Evolutionary conservation across 2,113 vertebrate genomes (phyloP), one percentile per base, ranked within the genome.

Genomic region (Ictalurus furcatus): DNA sequence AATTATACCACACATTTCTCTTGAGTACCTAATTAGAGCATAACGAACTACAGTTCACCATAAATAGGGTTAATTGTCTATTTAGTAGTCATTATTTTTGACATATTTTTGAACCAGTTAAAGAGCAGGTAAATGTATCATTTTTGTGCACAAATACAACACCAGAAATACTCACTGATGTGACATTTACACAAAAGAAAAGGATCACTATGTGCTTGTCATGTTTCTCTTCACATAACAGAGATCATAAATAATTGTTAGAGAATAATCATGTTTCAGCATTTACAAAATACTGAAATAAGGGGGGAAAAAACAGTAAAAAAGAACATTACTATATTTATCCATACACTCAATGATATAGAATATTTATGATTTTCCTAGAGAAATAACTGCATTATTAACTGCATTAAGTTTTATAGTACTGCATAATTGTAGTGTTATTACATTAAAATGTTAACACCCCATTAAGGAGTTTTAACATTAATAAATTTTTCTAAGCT

Each of bases 1-100:
- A 89, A 79, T 88, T 61, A 69, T 28, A n/a, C 5, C 58, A 63
- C 67, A 74, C 0, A 40, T 83, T 88, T 87, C 69, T 87, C 30
- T 58, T 81, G 67, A 52, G 79, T 3, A 86, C 37, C 73, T 79
- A 56, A 85, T 88, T 88, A 81, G 54, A 65, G 56, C 19, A 78
- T 37, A 44, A 78, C 25, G 23, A 13, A 48, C 5, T 76, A 48
- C 8, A 44, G 21, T 48, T 76, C 14, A 76, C 73, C 9, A 48
- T 40, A 44, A 76, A 17, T 76, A 76, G 4, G 9, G 6, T 76
- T 44, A 44, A 78, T 78, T 48, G 40, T 28, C 44, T 16, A 78
- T 23, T 78, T 48, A 28, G 40, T 78, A 48, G 74, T 48, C 4
- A 48, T 48, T 48, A 78, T 11, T 28, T 44, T 78, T 78, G 9